Percentiles rank a stretch among this genome's conserved stretches.
These are phyloP conservation scores for Notospermus geniculatus DNA, from an alignment of 1,140 invertebrate species.

Conservation along the genomic window DNA sequence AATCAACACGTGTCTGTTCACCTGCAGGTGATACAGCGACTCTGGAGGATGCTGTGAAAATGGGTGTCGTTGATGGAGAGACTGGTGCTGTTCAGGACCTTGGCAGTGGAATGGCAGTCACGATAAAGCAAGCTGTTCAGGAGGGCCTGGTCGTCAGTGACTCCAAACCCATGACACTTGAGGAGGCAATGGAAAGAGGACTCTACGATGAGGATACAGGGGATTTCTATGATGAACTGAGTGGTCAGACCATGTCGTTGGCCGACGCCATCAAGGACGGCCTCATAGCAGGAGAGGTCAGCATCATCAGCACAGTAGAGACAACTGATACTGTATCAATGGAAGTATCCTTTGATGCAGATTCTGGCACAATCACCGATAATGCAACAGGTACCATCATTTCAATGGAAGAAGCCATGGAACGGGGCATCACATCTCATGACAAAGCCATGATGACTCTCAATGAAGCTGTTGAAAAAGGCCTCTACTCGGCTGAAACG, in stretches of 20 bases:
- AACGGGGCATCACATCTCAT: not conserved
- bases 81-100: constrained; percentile 23
- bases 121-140: not conserved
- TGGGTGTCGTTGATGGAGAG: constrained; percentile 43
- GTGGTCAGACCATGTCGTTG: constrained; percentile 46
- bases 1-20: constrained; percentile 47
- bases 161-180: not conserved
- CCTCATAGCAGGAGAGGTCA: constrained; percentile 24
- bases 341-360: constrained; percentile 61
- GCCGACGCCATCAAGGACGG: constrained; percentile 68
- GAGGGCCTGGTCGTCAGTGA: not conserved
- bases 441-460: constrained; percentile 63
- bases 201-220: constrained; percentile 70
- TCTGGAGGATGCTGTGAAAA: constrained; percentile 42
- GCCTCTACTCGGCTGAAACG: constrained; percentile 74
- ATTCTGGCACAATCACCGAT: constrained; percentile 75
- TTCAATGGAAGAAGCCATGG: constrained; percentile 76
- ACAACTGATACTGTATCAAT: no score
- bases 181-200: constrained; percentile 59
- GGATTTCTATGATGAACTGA: constrained; percentile 70
- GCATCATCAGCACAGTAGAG: no score
- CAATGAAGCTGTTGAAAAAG: constrained; percentile 82
- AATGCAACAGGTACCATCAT: constrained; percentile 76
- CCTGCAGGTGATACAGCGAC: constrained; percentile 33
- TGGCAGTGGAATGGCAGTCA: not conserved